phyloP scores from a whole-genome alignment of 2,113 vertebrate species.

The Sus scrofa region DNA sequence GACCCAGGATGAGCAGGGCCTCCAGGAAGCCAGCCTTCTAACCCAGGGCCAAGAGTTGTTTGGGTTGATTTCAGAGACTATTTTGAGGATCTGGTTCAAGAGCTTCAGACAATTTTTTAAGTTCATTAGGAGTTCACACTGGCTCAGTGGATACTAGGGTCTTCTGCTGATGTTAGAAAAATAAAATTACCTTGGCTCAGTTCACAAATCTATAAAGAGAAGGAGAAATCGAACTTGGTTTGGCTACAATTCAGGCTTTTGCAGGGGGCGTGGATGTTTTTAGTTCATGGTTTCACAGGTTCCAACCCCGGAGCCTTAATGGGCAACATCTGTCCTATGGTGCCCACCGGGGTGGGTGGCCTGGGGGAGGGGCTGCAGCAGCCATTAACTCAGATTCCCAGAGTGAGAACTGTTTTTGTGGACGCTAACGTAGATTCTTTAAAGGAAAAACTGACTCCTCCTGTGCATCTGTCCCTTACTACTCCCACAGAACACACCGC shows the following conservation, averaged over 20 bases:
- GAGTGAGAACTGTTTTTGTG: not conserved
- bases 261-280: slow-evolving; percentile 8
- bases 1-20: not conserved
- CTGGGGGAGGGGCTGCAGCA: not conserved
- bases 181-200: slow-evolving; percentile 59
- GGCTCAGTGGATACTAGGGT: slow-evolving; percentile 52
- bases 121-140: slow-evolving; percentile 70
- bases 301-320: not conserved
- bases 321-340: not conserved
- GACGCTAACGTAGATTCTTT: not conserved
- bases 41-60: not conserved
- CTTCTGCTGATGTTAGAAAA: slow-evolving; percentile 73
- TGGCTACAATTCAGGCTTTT: not conserved
- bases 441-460: not conserved
- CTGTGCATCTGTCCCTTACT: not conserved
- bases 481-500: not conserved
- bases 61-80: slow-evolving; percentile 46
- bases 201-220: slow-evolving; percentile 65
- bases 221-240: slow-evolving; percentile 21
- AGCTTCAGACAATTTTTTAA: slow-evolving; percentile 45
- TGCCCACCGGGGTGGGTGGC: not conserved
- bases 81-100: slow-evolving; percentile 57
- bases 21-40: not conserved
- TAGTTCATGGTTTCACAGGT: not conserved
- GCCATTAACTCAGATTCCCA: not conserved